Percentiles rank a stretch among this genome's conserved stretches.
phyloP scores from a whole-genome alignment of 2,797 vertebrate species.

The Artibeus lituratus region DNA sequence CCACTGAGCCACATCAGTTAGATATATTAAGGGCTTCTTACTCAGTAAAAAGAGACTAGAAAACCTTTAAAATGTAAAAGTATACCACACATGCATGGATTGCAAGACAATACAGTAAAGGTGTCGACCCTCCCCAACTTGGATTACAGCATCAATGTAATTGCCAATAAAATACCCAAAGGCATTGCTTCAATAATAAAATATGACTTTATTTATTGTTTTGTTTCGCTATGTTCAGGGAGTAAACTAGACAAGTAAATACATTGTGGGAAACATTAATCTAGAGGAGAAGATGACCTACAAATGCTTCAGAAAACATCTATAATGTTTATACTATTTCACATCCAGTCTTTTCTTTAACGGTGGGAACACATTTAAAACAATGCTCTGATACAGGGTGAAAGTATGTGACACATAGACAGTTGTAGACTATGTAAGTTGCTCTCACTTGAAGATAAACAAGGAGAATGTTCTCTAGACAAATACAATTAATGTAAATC shows the following conservation, averaged over 20 bases:
- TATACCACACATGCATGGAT: no score
- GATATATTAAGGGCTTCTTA: neutral
- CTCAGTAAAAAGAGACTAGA: neutral
- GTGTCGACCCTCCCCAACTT: neutral
- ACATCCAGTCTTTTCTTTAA: neutral
- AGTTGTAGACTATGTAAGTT: neutral
- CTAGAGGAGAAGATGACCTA: neutral
- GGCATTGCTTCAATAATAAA: neutral
- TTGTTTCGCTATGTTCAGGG: neutral
- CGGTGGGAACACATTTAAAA: neutral
- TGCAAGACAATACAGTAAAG: neutral
- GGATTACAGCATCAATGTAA: neutral
- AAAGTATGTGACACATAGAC: neutral
- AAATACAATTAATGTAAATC: neutral
- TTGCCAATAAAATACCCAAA: neutral
- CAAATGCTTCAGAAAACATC: neutral
- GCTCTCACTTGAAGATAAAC: neutral
- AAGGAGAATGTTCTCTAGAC: neutral
- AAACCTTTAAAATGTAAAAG: neutral
- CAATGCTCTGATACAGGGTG: neutral
- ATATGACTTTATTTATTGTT: neutral
- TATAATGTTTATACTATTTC: neutral
- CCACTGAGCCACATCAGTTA: no score
- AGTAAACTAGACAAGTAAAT: neutral
- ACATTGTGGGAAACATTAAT: neutral